These are phyloP conservation scores for Megalurothrips usitatus DNA, from an alignment of 2,888 invertebrate species.

Conservation along the genomic window DNA sequence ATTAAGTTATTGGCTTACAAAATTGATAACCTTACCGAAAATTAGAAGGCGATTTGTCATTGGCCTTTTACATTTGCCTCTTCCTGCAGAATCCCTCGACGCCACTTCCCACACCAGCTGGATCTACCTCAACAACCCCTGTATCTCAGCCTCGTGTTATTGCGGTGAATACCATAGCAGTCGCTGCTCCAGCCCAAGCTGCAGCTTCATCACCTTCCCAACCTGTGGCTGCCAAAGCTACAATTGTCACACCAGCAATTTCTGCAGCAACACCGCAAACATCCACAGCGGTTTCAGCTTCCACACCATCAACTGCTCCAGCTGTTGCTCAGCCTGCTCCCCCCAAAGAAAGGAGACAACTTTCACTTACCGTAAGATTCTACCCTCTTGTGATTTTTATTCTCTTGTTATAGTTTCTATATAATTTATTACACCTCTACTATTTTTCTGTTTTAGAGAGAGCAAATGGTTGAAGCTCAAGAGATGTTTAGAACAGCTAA, in stretches of 20 bases:
- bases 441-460: constrained; percentile 58
- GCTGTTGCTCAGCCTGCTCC: constrained; percentile 34
- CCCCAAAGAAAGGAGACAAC: constrained; percentile 50
- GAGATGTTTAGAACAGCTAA: constrained; percentile 97
- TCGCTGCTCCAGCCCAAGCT: neutral
- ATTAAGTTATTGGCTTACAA: neutral
- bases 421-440: neutral
- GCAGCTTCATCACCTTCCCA: neutral
- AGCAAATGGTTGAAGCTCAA: constrained; percentile 94
- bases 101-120: neutral
- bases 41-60: neutral
- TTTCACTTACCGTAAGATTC: constrained; percentile 62
- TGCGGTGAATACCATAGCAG: constrained; percentile 10
- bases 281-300: constrained; percentile 46
- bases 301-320: constrained; percentile 35
- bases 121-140: neutral
- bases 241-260: constrained; percentile 40
- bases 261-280: constrained; percentile 47
- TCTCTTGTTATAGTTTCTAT: constrained; percentile 30
- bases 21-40: neutral
- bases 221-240: neutral
- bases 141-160: constrained; percentile 2
- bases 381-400: constrained; percentile 1
- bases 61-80: neutral
- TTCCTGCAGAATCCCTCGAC: neutral